Evolutionary conservation across 2,797 vertebrate genomes (phyloP).

Genomic region (Notolepis coatsorum): DNA sequence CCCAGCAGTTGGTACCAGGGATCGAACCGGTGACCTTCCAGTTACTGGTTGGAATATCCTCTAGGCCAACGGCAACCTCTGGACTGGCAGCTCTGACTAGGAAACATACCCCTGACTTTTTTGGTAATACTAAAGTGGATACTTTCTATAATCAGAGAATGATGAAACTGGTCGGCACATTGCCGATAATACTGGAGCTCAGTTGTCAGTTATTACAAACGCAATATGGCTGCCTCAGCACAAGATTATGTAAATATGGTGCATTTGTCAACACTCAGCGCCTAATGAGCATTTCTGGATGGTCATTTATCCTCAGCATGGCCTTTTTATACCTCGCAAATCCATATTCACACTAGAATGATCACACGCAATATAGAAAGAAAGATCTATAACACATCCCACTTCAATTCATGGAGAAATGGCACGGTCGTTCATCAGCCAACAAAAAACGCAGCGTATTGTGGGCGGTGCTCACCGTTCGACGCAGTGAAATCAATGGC

Average conservation of each 20-base stretch:
- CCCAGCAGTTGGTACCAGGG: too few species aligned
- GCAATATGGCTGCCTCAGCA: not conserved
- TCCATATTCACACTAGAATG: not conserved
- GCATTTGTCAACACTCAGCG: not conserved
- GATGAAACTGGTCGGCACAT: not conserved
- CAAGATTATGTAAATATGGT: not conserved
- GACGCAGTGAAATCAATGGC: conserved; percentile 99
- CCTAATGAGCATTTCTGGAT: not conserved
- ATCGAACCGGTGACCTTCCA: too few species aligned
- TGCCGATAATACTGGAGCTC: not conserved
- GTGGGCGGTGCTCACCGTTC: conserved; percentile 86
- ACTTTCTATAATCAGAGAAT: conserved; percentile 16
- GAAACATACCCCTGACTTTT: conserved; percentile 23
- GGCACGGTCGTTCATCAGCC: conserved; percentile 30
- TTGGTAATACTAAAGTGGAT: conserved; percentile 29
- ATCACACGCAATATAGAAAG: conserved; percentile 13
- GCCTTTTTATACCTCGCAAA: not conserved
- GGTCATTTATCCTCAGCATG: not conserved
- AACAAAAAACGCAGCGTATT: conserved; percentile 35
- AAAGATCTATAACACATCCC: conserved; percentile 6
- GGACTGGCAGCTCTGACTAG: conserved; percentile 35
- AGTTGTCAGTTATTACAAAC: not conserved
- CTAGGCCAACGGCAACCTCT: too few species aligned
- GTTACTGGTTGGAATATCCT: too few species aligned
- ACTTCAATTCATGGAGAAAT: conserved; percentile 41